phyloP scores from a whole-genome alignment of 2,888 invertebrate genomes.

The Helleia helle region DNA sequence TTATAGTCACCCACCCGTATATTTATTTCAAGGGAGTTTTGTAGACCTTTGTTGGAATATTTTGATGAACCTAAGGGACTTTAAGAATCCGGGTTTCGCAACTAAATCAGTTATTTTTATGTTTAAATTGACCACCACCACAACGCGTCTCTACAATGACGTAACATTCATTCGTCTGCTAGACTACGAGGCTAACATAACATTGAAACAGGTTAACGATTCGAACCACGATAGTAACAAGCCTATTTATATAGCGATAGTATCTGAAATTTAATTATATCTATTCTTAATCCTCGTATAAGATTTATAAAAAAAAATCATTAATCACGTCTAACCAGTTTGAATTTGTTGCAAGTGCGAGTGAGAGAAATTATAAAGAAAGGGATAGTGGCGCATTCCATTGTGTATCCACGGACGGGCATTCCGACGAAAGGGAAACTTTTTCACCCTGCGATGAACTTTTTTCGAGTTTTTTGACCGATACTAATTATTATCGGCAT shows the following conservation, averaged over 20 bases:
- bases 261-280: conserved; percentile 35
- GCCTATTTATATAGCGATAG: not conserved
- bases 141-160: conserved; percentile 32
- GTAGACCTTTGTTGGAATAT: too few species aligned
- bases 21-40: too few species aligned
- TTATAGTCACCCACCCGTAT: too few species aligned
- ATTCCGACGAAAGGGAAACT: conserved; percentile 57
- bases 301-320: conserved; percentile 37
- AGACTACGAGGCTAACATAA: conserved; percentile 39
- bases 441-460: conserved; percentile 38
- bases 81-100: too few species aligned
- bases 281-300: conserved; percentile 31
- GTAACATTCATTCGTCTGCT: conserved; percentile 34
- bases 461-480: conserved; percentile 29
- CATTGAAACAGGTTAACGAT: conserved; percentile 8
- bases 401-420: conserved; percentile 35
- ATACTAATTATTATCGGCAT: conserved; percentile 36
- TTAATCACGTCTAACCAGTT: conserved; percentile 63
- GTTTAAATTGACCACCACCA: too few species aligned
- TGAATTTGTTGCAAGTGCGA: conserved; percentile 25
- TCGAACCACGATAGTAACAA: not conserved
- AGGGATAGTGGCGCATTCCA: conserved; percentile 54
- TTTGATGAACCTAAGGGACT: too few species aligned
- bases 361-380: conserved; percentile 31
- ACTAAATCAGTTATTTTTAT: too few species aligned